Percentiles rank a stretch among this genome's conserved stretches.
These are phyloP conservation scores for Cacatua alba DNA, from an alignment of 2,113 vertebrate genomes.

Conservation along the genomic window DNA sequence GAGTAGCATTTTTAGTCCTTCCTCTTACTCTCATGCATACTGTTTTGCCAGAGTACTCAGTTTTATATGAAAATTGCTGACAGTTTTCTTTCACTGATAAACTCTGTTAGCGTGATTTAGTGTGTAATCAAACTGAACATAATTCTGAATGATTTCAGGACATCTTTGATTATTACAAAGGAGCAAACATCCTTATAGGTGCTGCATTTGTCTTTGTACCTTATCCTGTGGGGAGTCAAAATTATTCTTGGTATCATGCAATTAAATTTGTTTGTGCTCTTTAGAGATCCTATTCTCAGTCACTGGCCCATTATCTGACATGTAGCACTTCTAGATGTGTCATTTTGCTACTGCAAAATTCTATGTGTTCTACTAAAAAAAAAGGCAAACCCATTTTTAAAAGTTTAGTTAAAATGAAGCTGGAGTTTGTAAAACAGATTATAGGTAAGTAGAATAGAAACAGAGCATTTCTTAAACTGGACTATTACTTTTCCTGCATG, in stretches of 20 bases:
- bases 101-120: not conserved
- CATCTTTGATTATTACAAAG: not conserved
- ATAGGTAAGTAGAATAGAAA: not conserved
- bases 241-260: not conserved
- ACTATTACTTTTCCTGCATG: not conserved
- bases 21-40: not conserved
- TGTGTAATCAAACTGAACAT: not conserved
- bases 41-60: not conserved
- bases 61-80: not conserved
- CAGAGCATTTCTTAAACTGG: not conserved
- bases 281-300: conserved; percentile 3
- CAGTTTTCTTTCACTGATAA: not conserved
- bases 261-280: not conserved
- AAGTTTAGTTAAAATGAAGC: not conserved
- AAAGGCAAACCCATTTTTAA: not conserved
- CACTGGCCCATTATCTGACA: not conserved
- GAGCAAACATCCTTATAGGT: not conserved
- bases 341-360: conserved; percentile 11
- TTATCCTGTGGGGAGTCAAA: not conserved
- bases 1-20: not conserved
- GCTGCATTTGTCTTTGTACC: not conserved
- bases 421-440: not conserved
- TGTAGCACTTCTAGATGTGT: not conserved
- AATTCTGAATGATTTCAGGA: not conserved
- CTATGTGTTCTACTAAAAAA: not conserved